Conservation (phyloP, 2,888 invertebrate species). For the Sipha maydis region DNA sequence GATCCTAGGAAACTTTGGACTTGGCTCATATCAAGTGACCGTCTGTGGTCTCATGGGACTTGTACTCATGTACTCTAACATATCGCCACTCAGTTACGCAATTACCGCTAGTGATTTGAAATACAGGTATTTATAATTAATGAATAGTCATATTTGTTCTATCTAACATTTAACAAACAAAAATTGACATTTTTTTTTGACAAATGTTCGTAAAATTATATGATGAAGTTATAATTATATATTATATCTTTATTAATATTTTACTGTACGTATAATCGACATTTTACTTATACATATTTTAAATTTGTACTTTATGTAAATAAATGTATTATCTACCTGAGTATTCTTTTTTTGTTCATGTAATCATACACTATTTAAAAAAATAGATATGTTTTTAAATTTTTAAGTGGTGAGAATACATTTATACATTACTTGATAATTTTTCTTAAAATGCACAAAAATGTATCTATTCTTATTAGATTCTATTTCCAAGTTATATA, state of each 20-base stretch:
- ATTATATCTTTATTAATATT: too few species aligned
- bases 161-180: neutral
- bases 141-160: neutral
- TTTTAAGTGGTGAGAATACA: neutral
- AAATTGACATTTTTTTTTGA: neutral
- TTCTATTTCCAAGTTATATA: neutral
- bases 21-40: constrained; percentile 62
- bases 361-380: neutral
- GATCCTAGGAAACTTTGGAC: constrained; percentile 69
- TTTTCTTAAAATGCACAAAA: neutral
- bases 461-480: neutral
- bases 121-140: constrained; percentile 73
- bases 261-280: too few species aligned
- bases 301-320: neutral
- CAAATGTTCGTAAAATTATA: neutral
- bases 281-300: neutral
- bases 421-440: neutral
- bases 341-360: neutral
- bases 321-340: too few species aligned
- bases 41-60: constrained; percentile 62
- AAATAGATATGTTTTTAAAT: neutral
- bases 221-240: neutral
- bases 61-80: constrained; percentile 74
- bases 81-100: constrained; percentile 76
- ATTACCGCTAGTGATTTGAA: constrained; percentile 77